Percentiles rank a stretch among this genome's conserved stretches.
Conservation (phyloP, 2,113 vertebrate genomes). For the Malurus alboscapulatus region DNA sequence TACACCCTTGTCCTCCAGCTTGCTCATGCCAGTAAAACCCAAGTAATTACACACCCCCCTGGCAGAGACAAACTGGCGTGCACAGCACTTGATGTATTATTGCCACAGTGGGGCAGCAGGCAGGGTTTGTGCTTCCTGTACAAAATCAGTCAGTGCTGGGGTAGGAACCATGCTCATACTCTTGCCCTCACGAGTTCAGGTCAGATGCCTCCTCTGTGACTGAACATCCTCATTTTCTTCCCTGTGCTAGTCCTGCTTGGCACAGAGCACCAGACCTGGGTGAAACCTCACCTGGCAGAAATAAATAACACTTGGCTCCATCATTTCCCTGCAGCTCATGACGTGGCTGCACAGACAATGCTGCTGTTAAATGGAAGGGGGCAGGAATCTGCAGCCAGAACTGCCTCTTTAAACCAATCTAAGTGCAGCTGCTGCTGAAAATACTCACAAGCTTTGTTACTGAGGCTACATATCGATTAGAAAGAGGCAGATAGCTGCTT, state of each 20-base stretch:
- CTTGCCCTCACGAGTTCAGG: not conserved
- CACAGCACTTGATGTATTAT: fast-evolving
- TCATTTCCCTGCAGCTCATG: not conserved
- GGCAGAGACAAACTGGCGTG: not conserved
- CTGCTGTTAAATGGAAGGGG: not conserved
- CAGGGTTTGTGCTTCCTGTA: not conserved
- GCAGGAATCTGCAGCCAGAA: not conserved
- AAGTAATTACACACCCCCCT: not conserved
- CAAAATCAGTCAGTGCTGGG: not conserved
- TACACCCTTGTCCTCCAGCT: not conserved
- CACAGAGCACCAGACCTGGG: not conserved
- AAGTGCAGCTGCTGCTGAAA: not conserved
- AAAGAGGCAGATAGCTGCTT: not conserved
- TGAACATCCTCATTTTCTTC: not conserved
- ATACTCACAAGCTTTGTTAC: not conserved
- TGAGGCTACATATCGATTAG: not conserved
- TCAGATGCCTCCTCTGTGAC: fast-evolving
- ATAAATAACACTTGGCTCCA: not conserved
- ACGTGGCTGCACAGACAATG: fast-evolving
- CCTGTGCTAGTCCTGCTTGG: not conserved
- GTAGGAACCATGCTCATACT: fast-evolving
- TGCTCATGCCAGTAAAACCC: not conserved
- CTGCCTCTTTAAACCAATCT: not conserved
- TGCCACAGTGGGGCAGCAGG: not conserved
- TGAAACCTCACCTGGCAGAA: not conserved